phyloP scores from a whole-genome alignment of 2,888 invertebrate genomes.

The Nymphalis c-album region DNA sequence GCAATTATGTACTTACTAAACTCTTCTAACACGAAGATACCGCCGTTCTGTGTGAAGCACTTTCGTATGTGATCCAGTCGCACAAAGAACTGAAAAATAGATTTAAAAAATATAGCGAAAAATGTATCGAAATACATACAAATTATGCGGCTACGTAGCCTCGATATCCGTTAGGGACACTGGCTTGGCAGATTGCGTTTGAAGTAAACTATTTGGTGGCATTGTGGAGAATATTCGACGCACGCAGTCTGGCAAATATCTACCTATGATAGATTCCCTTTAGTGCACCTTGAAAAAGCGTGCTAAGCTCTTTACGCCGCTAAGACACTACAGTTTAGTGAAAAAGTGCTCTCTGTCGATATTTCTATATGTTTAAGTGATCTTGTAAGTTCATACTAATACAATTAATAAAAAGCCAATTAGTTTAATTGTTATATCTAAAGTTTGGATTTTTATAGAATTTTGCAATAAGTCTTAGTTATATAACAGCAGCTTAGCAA shows the following conservation, averaged over 20 bases:
- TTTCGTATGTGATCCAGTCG: slow-evolving; percentile 99
- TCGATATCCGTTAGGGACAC: slow-evolving; percentile 8
- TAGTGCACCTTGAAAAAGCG: slow-evolving; percentile 28
- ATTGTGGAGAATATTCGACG: neutral
- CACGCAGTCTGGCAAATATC: slow-evolving; percentile 17
- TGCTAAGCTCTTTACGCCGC: slow-evolving; percentile 17
- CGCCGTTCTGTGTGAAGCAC: slow-evolving; percentile 99
- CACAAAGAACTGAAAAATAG: slow-evolving; percentile 97
- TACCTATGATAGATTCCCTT: slow-evolving; percentile 5
- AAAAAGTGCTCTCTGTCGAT: slow-evolving; percentile 9
- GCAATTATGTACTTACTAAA: slow-evolving; percentile 92
- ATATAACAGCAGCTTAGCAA: no score
- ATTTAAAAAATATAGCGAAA: slow-evolving; percentile 12
- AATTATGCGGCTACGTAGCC: no score
- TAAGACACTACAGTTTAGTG: slow-evolving; percentile 8
- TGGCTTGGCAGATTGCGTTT: slow-evolving; percentile 12
- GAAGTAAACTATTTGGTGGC: neutral
- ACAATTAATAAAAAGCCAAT: neutral
- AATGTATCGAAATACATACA: neutral
- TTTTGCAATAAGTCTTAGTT: no score
- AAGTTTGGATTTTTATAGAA: no score
- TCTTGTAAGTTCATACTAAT: neutral
- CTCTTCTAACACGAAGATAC: slow-evolving; percentile 99
- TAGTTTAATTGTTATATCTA: neutral
- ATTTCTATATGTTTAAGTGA: neutral